phyloP scores from a whole-genome alignment of 1,140 invertebrate genomes.

The Aphaenogaster rudis region DNA sequence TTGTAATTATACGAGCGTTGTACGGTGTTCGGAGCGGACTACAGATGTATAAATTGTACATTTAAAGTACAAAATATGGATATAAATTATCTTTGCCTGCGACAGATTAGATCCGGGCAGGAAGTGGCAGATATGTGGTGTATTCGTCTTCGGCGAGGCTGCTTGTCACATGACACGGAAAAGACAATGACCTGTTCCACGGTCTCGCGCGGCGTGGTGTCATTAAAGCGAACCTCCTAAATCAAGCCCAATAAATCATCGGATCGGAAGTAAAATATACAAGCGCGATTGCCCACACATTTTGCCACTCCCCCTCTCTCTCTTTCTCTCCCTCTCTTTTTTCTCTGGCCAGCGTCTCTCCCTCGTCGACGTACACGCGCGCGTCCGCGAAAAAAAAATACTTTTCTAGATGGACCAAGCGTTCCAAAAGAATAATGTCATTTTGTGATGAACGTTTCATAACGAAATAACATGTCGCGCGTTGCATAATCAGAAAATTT shows the following conservation, averaged over 20 bases:
- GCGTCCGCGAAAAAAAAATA: not conserved
- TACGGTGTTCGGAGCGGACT: not conserved
- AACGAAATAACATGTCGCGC: not conserved
- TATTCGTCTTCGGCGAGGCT: constrained; percentile 50
- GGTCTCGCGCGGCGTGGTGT: constrained; percentile 65
- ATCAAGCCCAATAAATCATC: constrained; percentile 77
- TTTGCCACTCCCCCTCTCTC: not conserved
- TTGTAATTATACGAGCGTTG: not conserved
- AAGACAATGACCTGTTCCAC: constrained; percentile 81
- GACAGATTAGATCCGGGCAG: constrained; percentile 41
- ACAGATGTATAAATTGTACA: not conserved
- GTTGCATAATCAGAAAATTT: not conserved
- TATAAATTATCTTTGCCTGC: constrained; percentile 2
- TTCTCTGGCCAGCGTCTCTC: not conserved
- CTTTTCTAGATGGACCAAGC: not conserved
- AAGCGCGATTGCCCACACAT: constrained; percentile 56
- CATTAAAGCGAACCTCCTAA: constrained; percentile 73
- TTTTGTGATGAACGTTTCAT: not conserved
- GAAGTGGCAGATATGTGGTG: constrained; percentile 35
- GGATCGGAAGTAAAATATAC: constrained; percentile 75
- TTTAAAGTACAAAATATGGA: not conserved
- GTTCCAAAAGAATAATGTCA: not conserved
- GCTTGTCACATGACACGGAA: constrained; percentile 74
- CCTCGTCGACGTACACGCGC: not conserved
- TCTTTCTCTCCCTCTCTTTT: too few species aligned